Conservation (phyloP, 2,797 vertebrate genomes). For the Macroramphosus scolopax region DNA sequence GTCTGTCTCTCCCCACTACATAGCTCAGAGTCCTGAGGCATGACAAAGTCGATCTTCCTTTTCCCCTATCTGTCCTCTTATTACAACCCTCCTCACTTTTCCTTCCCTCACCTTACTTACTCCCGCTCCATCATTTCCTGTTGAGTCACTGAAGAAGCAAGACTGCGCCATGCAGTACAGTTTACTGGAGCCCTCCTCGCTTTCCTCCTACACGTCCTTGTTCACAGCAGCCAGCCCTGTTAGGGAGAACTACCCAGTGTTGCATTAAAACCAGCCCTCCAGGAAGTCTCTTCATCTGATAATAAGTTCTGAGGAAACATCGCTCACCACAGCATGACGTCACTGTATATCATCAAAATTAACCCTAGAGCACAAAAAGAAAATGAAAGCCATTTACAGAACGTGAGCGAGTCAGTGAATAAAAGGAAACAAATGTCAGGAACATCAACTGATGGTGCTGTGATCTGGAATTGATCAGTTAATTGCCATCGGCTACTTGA, state of each 20-base stretch:
- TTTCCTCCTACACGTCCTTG: conserved; percentile 60
- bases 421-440: background rate
- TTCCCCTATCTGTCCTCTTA: conserved; percentile 34
- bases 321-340: too few species aligned
- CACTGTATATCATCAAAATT: background rate
- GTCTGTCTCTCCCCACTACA: conserved; percentile 23
- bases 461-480: too few species aligned
- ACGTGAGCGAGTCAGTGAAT: too few species aligned
- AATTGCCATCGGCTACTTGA: background rate
- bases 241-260: conserved; percentile 6
- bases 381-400: background rate
- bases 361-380: background rate
- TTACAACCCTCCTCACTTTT: conserved; percentile 44
- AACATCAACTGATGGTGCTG: too few species aligned
- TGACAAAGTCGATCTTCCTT: conserved; percentile 39
- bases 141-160: conserved; percentile 69
- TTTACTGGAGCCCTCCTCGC: conserved; percentile 38
- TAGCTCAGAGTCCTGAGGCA: conserved; percentile 57
- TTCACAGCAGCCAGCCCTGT: conserved; percentile 36
- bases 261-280: conserved; percentile 3
- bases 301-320: too few species aligned
- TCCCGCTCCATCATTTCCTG: conserved; percentile 71
- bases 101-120: conserved; percentile 52
- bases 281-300: conserved; percentile 7
- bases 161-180: conserved; percentile 58